Percentiles rank a stretch among this genome's conserved stretches.
phyloP scores from a whole-genome alignment of 1,140 invertebrate genomes.

The Trichomalopsis sarcophagae region DNA sequence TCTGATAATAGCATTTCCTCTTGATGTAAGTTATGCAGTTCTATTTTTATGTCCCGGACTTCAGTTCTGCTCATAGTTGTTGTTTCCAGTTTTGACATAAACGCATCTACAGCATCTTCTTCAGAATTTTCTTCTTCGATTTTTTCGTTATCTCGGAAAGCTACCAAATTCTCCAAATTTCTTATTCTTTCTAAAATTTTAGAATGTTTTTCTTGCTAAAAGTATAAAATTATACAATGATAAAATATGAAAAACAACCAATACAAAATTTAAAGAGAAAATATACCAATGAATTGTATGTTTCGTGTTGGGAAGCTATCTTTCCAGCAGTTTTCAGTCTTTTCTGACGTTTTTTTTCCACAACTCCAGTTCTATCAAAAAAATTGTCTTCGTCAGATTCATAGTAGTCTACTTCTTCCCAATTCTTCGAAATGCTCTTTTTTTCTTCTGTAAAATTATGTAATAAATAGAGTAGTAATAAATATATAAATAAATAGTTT shows the following conservation, averaged over 20 bases:
- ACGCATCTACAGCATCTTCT: slow-evolving; percentile 82
- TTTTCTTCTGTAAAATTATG: slow-evolving; percentile 74
- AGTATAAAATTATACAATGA: slow-evolving; percentile 3
- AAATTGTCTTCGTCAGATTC: slow-evolving; percentile 98
- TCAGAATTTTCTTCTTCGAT: slow-evolving; percentile 57
- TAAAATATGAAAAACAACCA: not conserved
- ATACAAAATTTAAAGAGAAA: slow-evolving; percentile 30
- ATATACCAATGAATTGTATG: slow-evolving; percentile 86
- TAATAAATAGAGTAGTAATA: slow-evolving; percentile 24
- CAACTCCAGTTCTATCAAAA: slow-evolving; percentile 92
- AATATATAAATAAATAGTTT: too few species aligned
- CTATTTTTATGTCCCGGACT: slow-evolving; percentile 65
- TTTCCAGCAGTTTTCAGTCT: slow-evolving; percentile 83
- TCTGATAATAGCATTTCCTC: slow-evolving; percentile 82
- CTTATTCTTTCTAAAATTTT: slow-evolving; percentile 77
- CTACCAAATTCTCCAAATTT: slow-evolving; percentile 77
- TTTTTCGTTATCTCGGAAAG: slow-evolving; percentile 64
- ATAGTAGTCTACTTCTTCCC: slow-evolving; percentile 93
- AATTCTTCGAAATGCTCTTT: slow-evolving; percentile 82
- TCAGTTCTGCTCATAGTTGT: slow-evolving; percentile 70
- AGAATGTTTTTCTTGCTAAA: slow-evolving; percentile 82
- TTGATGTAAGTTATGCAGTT: slow-evolving; percentile 80
- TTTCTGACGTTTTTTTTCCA: slow-evolving; percentile 89
- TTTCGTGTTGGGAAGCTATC: slow-evolving; percentile 78
- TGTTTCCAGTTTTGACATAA: slow-evolving; percentile 80